Conservation (phyloP, 2,113 vertebrate species). For the Gopherus evgoodei region DNA sequence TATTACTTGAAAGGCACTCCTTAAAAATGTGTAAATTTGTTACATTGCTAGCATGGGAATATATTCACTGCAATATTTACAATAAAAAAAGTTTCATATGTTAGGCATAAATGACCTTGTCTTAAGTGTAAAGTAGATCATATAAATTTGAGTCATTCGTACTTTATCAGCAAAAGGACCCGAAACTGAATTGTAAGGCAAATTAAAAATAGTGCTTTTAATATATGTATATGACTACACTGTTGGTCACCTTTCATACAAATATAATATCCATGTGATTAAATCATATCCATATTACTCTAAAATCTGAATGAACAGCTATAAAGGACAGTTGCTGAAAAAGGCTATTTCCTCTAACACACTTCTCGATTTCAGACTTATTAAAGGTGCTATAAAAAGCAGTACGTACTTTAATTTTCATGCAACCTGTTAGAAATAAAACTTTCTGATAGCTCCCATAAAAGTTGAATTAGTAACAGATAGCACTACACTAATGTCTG, state of each 20-base stretch:
- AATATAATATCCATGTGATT: conserved; percentile 35
- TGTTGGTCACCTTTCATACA: conserved; percentile 37
- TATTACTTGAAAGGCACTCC: background rate
- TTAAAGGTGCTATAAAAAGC: conserved; percentile 43
- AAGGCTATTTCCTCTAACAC: conserved; percentile 10
- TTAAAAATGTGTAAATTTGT: background rate
- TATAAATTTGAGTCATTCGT: background rate
- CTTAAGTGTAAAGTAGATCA: background rate
- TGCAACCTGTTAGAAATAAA: conserved; percentile 70
- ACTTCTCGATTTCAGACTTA: conserved; percentile 52
- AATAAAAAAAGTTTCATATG: background rate
- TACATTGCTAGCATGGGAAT: background rate
- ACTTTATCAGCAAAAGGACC: conserved; percentile 18
- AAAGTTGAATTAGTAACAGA: conserved; percentile 69
- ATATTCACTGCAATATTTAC: background rate
- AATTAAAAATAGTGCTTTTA: conserved; percentile 21
- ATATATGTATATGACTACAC: background rate
- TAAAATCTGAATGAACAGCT: conserved; percentile 32
- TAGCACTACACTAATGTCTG: conserved; percentile 14
- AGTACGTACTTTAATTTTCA: conserved; percentile 49
- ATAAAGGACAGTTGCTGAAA: conserved; percentile 29
- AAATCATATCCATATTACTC: conserved; percentile 2
- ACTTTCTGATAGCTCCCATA: conserved; percentile 42
- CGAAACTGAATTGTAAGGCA: background rate
- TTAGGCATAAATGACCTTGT: background rate